A percentile compares a stretch with the other conserved stretches of the same genome.
phyloP scores from a whole-genome alignment of 2,113 vertebrate species.

The Casuarius casuarius region DNA sequence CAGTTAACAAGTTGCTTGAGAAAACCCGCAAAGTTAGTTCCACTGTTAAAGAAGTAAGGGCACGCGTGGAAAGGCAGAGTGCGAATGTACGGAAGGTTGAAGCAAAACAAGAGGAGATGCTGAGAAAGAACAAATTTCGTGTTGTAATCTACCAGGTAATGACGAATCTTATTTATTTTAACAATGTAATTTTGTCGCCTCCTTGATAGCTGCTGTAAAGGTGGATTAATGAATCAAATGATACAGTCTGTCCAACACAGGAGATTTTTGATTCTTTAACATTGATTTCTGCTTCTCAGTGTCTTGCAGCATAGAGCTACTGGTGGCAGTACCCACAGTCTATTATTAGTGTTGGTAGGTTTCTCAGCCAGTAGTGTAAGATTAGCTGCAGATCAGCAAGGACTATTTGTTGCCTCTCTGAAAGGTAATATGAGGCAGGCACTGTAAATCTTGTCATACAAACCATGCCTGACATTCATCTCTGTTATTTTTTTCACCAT shows the following conservation, averaged over 20 bases:
- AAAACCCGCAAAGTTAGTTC: conserved; percentile 94
- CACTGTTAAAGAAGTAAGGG: conserved; percentile 92
- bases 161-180: not conserved
- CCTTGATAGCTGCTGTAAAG: not conserved
- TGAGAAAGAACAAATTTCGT: conserved; percentile 94
- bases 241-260: not conserved
- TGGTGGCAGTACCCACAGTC: conserved; percentile 9
- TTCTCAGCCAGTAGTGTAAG: conserved; percentile 70
- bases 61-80: conserved; percentile 91
- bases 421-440: conserved; percentile 76
- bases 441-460: conserved; percentile 56
- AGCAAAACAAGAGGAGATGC: conserved; percentile 92
- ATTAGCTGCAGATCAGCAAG: conserved; percentile 78
- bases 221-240: not conserved
- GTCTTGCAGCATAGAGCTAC: conserved; percentile 12
- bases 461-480: conserved; percentile 55
- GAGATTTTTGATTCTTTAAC: conserved; percentile 5
- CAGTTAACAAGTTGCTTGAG: conserved; percentile 91
- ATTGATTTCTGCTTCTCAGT: not conserved
- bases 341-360: conserved; percentile 79
- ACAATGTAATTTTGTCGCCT: not conserved
- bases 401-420: conserved; percentile 77
- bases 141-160: conserved; percentile 98
- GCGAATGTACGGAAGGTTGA: conserved; percentile 89
- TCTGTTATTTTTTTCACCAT: conserved; percentile 51